Evolutionary conservation across 1,140 invertebrate genomes (phyloP), one percentile per base, ranked within the genome.

Genomic region (Mesaphorura yosii): DNA sequence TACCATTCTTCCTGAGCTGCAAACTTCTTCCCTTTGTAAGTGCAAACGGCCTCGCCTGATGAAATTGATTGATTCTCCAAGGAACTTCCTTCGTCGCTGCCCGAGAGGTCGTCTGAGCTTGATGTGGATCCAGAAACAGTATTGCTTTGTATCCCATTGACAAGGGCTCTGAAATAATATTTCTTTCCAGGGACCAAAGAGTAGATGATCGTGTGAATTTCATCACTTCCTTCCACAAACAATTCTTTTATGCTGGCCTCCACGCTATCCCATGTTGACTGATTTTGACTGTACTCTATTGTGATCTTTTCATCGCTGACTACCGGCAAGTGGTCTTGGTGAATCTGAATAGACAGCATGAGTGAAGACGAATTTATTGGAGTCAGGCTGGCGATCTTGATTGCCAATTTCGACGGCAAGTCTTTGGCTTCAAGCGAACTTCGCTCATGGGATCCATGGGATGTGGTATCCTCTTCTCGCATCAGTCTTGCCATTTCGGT

Each of bases 1-100:
- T 87, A 68, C 55, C 76, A 75, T 51, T 83, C 80, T 60, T 82
- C 75, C 2, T 76, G 77, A 70, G 73, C 39, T 17, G 75, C 71
- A 62, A 80, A 80, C 1, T 61, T 67, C 49, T 74, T 72, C 2
- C 75, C 78, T 53, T 81, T 77, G 66, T 78, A 75, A 17, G 48
- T 22, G 40, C 57, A 59, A 19, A 48, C 34, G 27, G 40, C 22
- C 31, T 51, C 45, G 7, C 53, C 48, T 25, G 6, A 55, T 48
- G 55, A 29, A 48, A 6, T 42, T 40, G 59, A 54, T 10, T 26
- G 19, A 27, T 54, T 57, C 31, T 48, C 52, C 31, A 50, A 47
- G n/a, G 53, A 56, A 6, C 5, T 40, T 5, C n/a, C 45, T 46
- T 49, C 6, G 19, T 31, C 52, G n/a, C n/a, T n/a, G n/a, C n/a